Evolutionary conservation across 1,140 invertebrate species (phyloP).

Genomic region (Brachionus rubens): DNA sequence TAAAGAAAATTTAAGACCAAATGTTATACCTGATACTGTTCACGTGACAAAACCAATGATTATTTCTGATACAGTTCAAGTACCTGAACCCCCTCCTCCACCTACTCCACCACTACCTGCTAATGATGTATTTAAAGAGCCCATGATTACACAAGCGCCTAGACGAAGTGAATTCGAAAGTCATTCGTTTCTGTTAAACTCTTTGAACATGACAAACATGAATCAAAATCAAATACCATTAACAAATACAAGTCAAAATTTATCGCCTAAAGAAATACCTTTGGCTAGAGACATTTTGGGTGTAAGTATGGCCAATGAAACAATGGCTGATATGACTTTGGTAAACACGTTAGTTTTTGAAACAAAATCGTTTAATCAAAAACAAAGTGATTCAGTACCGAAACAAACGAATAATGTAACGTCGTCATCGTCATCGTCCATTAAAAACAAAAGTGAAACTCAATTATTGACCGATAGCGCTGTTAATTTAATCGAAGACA

Average conservation of each 20-base stretch:
- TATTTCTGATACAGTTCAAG: too few relatives aligned
- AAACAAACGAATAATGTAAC: not conserved
- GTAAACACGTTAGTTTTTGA: not conserved
- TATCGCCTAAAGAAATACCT: not conserved
- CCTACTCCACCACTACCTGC: too few relatives aligned
- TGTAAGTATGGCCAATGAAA: constrained; percentile 4
- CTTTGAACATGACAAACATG: not conserved
- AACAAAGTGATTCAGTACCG: not conserved
- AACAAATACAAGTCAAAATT: not conserved
- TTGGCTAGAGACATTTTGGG: constrained; percentile 12
- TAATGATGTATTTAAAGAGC: not conserved
- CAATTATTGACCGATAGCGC: constrained; percentile 17
- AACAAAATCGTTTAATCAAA: not conserved
- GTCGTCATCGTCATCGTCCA: not conserved
- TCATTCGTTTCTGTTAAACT: constrained; percentile 21
- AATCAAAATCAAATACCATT: constrained; percentile 10
- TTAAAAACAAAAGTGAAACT: too few relatives aligned
- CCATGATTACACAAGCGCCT: not conserved
- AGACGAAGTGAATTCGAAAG: not conserved
- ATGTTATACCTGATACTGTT: not conserved
- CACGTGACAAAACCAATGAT: too few relatives aligned
- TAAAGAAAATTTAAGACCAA: not conserved
- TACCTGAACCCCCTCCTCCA: too few relatives aligned
- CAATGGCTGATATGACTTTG: not conserved
- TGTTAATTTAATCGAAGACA: not conserved